phyloP scores from a whole-genome alignment of 2,797 vertebrate species.

The Cryptoblepharus egeriae region DNA sequence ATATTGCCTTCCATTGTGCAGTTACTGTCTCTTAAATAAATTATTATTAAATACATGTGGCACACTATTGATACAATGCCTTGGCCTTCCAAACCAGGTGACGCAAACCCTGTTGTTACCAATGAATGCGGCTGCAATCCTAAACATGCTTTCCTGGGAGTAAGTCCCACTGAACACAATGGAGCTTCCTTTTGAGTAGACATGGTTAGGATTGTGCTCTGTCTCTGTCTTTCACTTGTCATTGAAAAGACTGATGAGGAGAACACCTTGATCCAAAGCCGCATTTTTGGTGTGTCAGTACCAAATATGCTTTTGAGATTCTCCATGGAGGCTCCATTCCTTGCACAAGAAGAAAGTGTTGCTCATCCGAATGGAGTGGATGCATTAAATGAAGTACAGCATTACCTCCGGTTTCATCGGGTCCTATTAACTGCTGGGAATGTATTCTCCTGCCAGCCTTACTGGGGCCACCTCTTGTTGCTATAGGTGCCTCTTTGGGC shows the following conservation, averaged over 20 bases:
- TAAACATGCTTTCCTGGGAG: too few species aligned
- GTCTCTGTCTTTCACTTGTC: not conserved
- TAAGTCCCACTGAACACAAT: too few species aligned
- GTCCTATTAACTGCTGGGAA: not conserved
- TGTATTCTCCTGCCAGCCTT: slow-evolving; percentile 17
- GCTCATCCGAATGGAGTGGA: not conserved
- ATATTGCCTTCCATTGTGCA: too few species aligned
- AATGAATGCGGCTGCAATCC: too few species aligned
- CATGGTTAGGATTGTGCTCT: too few species aligned
- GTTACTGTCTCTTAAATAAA: too few species aligned
- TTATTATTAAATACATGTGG: too few species aligned
- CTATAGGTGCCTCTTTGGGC: not conserved
- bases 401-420: not conserved
- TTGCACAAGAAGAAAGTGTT: not conserved
- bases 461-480: not conserved
- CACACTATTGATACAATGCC: too few species aligned
- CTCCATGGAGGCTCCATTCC: slow-evolving; percentile 6
- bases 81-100: too few species aligned
- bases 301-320: slow-evolving; percentile 23
- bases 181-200: too few species aligned
- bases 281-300: not conserved
- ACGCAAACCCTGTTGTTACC: too few species aligned
- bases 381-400: slow-evolving; percentile 14
- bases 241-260: not conserved
- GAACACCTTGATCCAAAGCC: too few species aligned